phyloP scores from a whole-genome alignment of 2,888 invertebrate genomes.

The Synergus laeviventris region DNA sequence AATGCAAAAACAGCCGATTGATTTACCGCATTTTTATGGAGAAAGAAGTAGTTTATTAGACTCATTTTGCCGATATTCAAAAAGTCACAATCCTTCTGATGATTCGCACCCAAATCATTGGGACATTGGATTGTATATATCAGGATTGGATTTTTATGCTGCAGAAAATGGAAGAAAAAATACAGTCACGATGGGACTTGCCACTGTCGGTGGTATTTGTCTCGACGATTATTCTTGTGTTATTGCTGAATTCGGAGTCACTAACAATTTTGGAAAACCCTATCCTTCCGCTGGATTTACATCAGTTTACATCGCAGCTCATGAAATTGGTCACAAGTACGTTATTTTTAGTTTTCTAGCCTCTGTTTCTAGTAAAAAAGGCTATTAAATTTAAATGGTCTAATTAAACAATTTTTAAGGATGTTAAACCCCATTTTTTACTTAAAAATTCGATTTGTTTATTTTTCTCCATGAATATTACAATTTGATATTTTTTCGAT shows the following conservation, averaged over 20 bases:
- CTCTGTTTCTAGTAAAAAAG: no score
- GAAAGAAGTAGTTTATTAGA: constrained; percentile 84
- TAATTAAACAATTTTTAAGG: background rate
- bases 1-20: constrained; percentile 81
- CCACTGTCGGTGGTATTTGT: constrained; percentile 88
- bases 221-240: constrained; percentile 85
- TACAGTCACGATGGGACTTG: constrained; percentile 88
- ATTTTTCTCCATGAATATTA: no score
- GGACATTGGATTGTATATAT: constrained; percentile 88
- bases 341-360: constrained; percentile 52
- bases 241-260: constrained; percentile 87
- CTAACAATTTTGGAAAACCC: constrained; percentile 85
- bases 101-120: constrained; percentile 86
- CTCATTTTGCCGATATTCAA: constrained; percentile 86
- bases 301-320: constrained; percentile 88
- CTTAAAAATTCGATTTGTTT: no score
- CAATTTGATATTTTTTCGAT: no score
- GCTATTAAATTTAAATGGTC: background rate
- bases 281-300: constrained; percentile 91
- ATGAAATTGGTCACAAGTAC: constrained; percentile 91
- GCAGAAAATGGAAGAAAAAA: constrained; percentile 82
- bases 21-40: constrained; percentile 81
- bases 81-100: constrained; percentile 81
- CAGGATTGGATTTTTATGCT: constrained; percentile 87
- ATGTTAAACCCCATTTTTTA: no score